Percentiles rank a stretch among this genome's conserved stretches.
These are phyloP conservation scores for Buceros bicornis DNA, from an alignment of 2,797 vertebrate genomes.

Conservation along the genomic window DNA sequence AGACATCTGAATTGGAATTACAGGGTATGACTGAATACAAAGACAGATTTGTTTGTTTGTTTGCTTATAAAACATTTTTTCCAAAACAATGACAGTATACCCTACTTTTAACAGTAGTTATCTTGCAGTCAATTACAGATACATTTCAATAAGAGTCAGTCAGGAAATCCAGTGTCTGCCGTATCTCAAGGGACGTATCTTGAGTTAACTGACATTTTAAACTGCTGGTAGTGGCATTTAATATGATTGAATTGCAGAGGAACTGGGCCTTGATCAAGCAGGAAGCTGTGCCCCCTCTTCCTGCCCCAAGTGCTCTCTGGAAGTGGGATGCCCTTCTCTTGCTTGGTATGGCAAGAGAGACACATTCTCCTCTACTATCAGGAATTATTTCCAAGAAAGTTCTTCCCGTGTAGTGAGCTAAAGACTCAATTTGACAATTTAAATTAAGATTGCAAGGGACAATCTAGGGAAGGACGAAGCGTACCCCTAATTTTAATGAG, in stretches of 20 bases:
- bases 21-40: not conserved
- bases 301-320: not conserved
- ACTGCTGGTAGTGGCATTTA: not conserved
- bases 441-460: not conserved
- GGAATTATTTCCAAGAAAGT: not conserved
- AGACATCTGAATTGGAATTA: not conserved
- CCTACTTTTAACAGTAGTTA: not conserved
- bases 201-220: constrained; percentile 17
- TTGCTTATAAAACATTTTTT: not conserved
- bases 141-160: not conserved
- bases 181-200: not conserved
- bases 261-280: not conserved
- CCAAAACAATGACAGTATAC: not conserved
- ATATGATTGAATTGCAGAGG: not conserved
- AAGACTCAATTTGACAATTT: not conserved
- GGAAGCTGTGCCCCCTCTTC: not conserved
- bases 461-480: not conserved
- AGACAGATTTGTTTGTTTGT: not conserved
- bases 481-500: not conserved
- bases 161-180: not conserved
- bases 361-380: not conserved
- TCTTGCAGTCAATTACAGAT: not conserved
- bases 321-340: not conserved
- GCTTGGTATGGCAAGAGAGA: fast-evolving
- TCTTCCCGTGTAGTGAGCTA: not conserved